phyloP scores from a whole-genome alignment of 1,140 invertebrate genomes.

The Drosophila truncata region DNA sequence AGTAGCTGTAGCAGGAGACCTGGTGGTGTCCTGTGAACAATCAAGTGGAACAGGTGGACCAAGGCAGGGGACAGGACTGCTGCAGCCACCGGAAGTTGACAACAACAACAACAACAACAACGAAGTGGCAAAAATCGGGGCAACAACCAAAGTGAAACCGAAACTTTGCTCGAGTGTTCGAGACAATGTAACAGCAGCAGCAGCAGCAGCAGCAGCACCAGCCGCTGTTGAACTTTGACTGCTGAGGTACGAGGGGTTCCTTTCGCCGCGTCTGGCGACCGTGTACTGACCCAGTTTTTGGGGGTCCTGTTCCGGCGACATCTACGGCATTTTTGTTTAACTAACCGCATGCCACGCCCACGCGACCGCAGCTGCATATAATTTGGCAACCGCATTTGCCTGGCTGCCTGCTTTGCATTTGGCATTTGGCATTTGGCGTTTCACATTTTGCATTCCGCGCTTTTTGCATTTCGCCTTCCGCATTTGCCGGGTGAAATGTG shows the following conservation, averaged over 20 bases:
- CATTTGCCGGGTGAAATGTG: constrained; percentile 25
- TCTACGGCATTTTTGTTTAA: constrained; percentile 62
- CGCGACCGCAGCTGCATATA: constrained; percentile 54
- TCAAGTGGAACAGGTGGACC: constrained; percentile 73
- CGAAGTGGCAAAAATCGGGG: constrained; percentile 36
- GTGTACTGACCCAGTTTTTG: constrained; percentile 55
- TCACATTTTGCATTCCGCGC: constrained; percentile 25
- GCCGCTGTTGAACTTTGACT: constrained; percentile 47
- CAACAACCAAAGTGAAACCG: constrained; percentile 40
- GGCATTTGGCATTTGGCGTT: constrained; percentile 32
- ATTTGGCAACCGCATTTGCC: constrained; percentile 62
- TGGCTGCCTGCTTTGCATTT: constrained; percentile 36
- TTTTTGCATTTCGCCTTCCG: constrained; percentile 14
- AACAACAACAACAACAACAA: constrained; percentile 24
- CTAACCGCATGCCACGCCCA: constrained; percentile 69
- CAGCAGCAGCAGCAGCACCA: neutral
- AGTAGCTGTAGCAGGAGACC: constrained; percentile 16
- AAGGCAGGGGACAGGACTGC: neutral
- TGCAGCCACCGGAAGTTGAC: constrained; percentile 47
- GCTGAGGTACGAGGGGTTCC: neutral
- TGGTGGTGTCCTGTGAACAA: constrained; percentile 54
- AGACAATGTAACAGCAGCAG: constrained; percentile 43
- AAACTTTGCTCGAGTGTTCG: constrained; percentile 65
- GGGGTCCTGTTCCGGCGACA: constrained; percentile 8
- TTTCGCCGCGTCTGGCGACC: constrained; percentile 36